These are phyloP conservation scores for Pampusana beccarii DNA, from an alignment of 2,113 vertebrate genomes.

Conservation along the genomic window DNA sequence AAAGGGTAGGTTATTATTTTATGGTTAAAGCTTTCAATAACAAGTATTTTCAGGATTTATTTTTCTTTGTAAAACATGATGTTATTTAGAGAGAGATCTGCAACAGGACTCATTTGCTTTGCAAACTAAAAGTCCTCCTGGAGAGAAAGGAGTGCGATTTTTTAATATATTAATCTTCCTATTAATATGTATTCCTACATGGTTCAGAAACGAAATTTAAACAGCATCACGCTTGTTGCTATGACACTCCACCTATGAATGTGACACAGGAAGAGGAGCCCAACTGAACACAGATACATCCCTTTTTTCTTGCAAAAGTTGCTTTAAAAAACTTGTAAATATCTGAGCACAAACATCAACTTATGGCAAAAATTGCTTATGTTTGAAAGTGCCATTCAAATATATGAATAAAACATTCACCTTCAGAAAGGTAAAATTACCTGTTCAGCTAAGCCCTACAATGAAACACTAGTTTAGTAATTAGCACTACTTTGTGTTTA, in stretches of 20 bases:
- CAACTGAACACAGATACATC: background rate
- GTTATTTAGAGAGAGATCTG: background rate
- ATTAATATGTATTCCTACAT: conserved; percentile 3
- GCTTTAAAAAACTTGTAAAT: background rate
- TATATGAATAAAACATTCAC: background rate
- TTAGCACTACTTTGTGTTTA: background rate
- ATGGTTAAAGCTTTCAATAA: background rate
- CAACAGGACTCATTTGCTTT: background rate
- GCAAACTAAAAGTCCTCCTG: background rate
- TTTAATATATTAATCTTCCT: conserved; percentile 10
- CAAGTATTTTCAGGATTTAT: background rate
- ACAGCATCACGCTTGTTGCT: background rate
- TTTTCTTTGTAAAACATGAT: background rate
- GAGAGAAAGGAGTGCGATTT: background rate
- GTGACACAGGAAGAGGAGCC: background rate
- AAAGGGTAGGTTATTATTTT: background rate
- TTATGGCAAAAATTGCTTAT: background rate
- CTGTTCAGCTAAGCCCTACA: background rate
- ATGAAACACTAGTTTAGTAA: background rate
- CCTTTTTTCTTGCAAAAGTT: background rate
- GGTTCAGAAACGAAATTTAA: background rate
- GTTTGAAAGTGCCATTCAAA: background rate
- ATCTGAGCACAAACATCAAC: background rate
- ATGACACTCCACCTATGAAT: background rate
- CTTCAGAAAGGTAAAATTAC: background rate